phyloP scores from a whole-genome alignment of 2,113 vertebrate genomes.

The Hystrix cristata region DNA sequence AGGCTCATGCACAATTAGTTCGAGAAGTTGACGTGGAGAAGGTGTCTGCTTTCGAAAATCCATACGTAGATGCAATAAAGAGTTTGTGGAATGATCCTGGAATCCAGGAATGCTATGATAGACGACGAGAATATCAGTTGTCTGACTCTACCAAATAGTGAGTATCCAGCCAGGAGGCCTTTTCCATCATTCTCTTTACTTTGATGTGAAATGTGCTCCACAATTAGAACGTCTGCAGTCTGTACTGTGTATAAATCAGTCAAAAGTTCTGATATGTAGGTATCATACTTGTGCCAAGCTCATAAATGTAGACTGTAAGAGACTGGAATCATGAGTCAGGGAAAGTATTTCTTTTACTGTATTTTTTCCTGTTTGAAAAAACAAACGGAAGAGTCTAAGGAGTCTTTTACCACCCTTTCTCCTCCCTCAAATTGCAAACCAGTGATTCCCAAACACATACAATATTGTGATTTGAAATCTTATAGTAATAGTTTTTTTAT shows the following conservation, averaged over 20 bases:
- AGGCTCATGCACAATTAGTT: slow-evolving; percentile 93
- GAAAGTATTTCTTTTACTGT: slow-evolving; percentile 24
- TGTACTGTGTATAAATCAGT: neutral
- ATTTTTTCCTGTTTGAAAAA: slow-evolving; percentile 60
- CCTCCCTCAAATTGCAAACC: neutral
- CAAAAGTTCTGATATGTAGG: neutral
- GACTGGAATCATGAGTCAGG: neutral
- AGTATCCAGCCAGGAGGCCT: slow-evolving; percentile 83
- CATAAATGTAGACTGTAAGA: neutral
- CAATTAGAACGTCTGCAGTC: neutral
- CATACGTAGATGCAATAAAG: slow-evolving; percentile 95
- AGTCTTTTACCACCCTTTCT: slow-evolving; percentile 20
- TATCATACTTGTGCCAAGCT: neutral
- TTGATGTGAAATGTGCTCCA: neutral
- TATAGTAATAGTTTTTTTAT: slow-evolving; percentile 56
- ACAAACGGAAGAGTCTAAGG: neutral
- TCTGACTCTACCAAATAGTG: slow-evolving; percentile 99
- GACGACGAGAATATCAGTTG: slow-evolving; percentile 97
- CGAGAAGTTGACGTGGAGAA: slow-evolving; percentile 93
- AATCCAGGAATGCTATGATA: slow-evolving; percentile 96
- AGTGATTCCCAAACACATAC: neutral
- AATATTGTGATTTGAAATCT: slow-evolving; percentile 43
- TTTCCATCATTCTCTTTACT: neutral
- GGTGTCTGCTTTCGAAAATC: slow-evolving; percentile 91
- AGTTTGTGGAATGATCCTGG: slow-evolving; percentile 97